phyloP scores from a whole-genome alignment of 1,140 invertebrate genomes.

The Protaetia brevitarsis region DNA sequence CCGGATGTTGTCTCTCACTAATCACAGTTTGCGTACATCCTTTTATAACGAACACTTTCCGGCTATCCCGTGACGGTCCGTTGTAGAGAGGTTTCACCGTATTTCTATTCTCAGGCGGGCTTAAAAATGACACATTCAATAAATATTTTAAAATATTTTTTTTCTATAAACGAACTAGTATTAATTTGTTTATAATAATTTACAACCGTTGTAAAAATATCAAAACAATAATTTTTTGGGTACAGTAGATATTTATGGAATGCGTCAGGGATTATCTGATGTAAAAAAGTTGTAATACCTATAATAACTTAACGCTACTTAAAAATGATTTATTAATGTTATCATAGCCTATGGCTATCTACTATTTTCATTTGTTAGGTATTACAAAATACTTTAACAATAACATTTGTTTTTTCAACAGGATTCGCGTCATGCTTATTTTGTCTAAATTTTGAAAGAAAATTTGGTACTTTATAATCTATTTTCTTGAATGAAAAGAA shows the following conservation, averaged over 20 bases:
- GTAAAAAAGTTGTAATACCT: not conserved
- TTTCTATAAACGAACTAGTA: not conserved
- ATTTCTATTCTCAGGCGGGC: not conserved
- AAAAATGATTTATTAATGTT: conserved; percentile 12
- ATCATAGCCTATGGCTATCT: not conserved
- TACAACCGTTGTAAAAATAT: not conserved
- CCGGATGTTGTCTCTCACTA: no score
- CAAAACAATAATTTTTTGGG: not conserved
- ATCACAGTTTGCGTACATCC: no score
- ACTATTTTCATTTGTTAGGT: not conserved
- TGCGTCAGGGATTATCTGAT: not conserved
- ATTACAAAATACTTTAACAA: no score
- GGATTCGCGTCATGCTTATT: no score
- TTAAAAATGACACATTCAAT: not conserved
- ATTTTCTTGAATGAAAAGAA: no score
- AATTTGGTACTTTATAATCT: no score
- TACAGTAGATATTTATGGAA: not conserved
- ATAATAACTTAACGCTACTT: not conserved
- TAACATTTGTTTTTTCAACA: no score
- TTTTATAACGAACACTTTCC: no score
- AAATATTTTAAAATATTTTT: not conserved
- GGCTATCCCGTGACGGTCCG: no score
- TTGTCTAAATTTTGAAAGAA: no score
- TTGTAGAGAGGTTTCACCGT: no score
- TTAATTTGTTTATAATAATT: conserved; percentile 1